A percentile compares a stretch with the other conserved stretches of the same genome.
Evolutionary conservation across 1,140 invertebrate genomes (phyloP).

Genomic region (Elymnias hypermnestra): DNA sequence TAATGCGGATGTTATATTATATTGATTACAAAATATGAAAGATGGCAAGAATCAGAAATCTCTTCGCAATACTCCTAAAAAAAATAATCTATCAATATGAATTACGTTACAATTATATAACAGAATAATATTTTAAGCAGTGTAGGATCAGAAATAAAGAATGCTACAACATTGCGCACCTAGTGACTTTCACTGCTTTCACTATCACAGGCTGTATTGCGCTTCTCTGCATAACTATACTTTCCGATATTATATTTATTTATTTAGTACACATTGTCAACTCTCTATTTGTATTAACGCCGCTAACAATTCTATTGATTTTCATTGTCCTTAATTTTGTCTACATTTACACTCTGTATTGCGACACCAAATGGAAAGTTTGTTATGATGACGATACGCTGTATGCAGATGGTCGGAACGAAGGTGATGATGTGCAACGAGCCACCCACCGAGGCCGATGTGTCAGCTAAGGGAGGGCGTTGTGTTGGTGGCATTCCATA

Average conservation of each 20-base stretch:
- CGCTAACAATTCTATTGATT: slow-evolving; percentile 54
- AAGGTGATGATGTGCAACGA: slow-evolving; percentile 62
- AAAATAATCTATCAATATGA: not conserved
- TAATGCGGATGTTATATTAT: too few species aligned
- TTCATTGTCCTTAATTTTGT: slow-evolving; percentile 57
- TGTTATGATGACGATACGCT: slow-evolving; percentile 31
- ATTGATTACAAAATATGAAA: too few species aligned
- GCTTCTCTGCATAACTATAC: slow-evolving; percentile 37
- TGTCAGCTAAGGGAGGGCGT: slow-evolving; percentile 33
- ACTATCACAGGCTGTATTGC: slow-evolving; percentile 48
- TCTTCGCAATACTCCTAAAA: too few species aligned
- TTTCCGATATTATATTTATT: slow-evolving; percentile 35
- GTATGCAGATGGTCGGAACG: slow-evolving; percentile 46
- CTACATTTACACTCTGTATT: slow-evolving; percentile 44
- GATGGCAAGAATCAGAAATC: too few species aligned
- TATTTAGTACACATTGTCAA: slow-evolving; percentile 29
- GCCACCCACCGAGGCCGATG: slow-evolving; percentile 47
- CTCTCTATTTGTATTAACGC: slow-evolving; percentile 69
- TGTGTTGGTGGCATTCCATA: slow-evolving; percentile 45
- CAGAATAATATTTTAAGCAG: slow-evolving; percentile 21
- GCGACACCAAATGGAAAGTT: slow-evolving; percentile 67
- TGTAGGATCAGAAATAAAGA: slow-evolving; percentile 36
- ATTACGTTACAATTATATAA: slow-evolving; percentile 13
- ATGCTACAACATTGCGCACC: slow-evolving; percentile 26
- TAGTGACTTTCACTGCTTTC: slow-evolving; percentile 69